Base-by-base conservation (phyloP, 2,888 invertebrate species). In the Laothoe populi region DNA sequence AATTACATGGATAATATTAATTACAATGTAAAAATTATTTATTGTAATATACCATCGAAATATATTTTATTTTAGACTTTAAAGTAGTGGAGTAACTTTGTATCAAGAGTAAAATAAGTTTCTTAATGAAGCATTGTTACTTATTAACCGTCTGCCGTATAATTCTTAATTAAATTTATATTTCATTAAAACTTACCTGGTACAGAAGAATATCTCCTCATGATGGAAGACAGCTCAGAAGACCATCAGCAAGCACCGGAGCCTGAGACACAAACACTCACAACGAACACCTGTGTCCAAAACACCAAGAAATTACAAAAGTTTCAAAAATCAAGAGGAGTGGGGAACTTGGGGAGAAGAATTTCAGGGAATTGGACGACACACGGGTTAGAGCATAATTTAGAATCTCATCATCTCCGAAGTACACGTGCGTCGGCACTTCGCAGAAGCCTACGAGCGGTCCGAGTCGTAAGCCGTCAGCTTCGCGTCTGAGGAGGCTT, bases 381-480 rank as follows among this genome's bases (percentile, higher is more conserved):
- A 63, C 68, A 74, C 71, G 67, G 63, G 68, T 75, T 69, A 68
- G 72, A 81, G 78, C 76, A 77, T 75, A 66, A 72, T 72, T 65
- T 61, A 63, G 70, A 69, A 63, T 63, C 71, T 73, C 68, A 71
- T 68, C 73, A 58, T 46, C 38, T 24, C 38, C 42, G 49, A 75
- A 75, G 75, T 82, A 82, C 85, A 86, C 84, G 83, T 77, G 86
- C 85, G 86, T 84, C 84, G 77, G 83, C 78, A 82, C 73, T 79
- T 78, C 79, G 74, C 73, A 58, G 26, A 57, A 58, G 45, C 62
- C 58, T 72, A 74, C 78, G 78, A 88, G 77, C 84, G 84, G 82
- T 88, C 92, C 90, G 92, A 80, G 69, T 83, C 85, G 86, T 72
- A 78, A 81, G 88, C 88, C 86, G 82, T 78, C 86, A 83, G 76